Evolutionary conservation across 2,113 vertebrate genomes (phyloP), one percentile per base, ranked within the genome.

Genomic region (Emydura subglobosa): DNA sequence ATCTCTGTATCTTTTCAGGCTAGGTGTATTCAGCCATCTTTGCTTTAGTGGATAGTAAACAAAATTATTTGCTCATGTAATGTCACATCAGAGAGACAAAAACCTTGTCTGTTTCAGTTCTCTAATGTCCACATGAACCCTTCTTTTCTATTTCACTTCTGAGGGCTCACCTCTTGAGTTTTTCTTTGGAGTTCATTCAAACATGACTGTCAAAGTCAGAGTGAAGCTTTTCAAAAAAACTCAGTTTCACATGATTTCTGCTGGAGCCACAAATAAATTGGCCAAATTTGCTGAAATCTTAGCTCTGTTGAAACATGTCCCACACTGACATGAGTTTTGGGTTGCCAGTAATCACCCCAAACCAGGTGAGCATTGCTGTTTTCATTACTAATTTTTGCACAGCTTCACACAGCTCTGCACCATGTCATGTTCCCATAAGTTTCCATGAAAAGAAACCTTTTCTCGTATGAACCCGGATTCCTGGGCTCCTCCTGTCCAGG

Each of bases 401-500:
- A 76, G 39, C 6, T 76, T 47, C 7, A 14, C 42, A 7, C 42
- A 47, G 22, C 42, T 44, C 74, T 47, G 42, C 24, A 27, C 42
- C 42, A 47, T 16, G 54, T n/a, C n/a, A 5, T 25, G 59, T 79
- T 29, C 16, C 42, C 59, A n/a, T 90, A 76, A 13, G 14, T 7
- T 11, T 72, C 21, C 1, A 0, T 21, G 11, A 90, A 82, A 94
- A 89, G 19, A 19, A 16, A 34, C 25, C 6, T 88, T 90, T 88
- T 2, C 19, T 39, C 82, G 47, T 5, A 12, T 42, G 22, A 59
- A 16, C 44, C 14, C 39, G 74, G 42, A 55, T 86, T 82, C 54
- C 55, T 86, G 54, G 61, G 44, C 65, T 50, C 12, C 11, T 17
- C 79, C 4, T 6, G 24, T 54, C 47, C 0, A 0, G 12, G 4